Evolutionary conservation across 1,140 invertebrate species (phyloP).

Genomic region (Triops longicaudatus): DNA sequence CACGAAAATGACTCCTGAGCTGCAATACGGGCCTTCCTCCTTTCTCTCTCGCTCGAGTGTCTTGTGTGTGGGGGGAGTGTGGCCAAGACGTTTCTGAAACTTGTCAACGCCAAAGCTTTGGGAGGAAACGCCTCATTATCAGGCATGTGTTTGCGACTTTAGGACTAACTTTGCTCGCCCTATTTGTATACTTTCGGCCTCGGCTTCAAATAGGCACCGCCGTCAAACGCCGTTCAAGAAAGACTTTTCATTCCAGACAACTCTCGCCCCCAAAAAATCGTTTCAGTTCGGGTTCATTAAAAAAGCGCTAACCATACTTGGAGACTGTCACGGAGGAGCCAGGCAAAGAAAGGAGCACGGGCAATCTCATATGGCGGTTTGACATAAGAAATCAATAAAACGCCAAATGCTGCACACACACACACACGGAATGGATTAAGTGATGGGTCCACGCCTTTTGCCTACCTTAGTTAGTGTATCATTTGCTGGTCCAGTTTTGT

Average conservation of each 20-base stretch:
- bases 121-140: constrained; percentile 14
- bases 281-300: too few relatives aligned
- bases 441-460: too few relatives aligned
- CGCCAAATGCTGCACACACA: too few relatives aligned
- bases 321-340: too few relatives aligned
- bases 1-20: neutral
- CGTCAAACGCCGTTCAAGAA: neutral
- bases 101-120: constrained; percentile 1
- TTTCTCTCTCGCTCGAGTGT: neutral
- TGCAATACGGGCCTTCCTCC: neutral
- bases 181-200: constrained; percentile 3
- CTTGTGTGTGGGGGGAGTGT: neutral
- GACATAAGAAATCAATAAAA: too few relatives aligned
- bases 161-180: constrained; percentile 6
- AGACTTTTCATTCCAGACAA: neutral
- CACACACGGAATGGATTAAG: too few relatives aligned
- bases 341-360: too few relatives aligned
- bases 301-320: too few relatives aligned
- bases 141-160: constrained; percentile 3
- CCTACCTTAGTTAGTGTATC: too few relatives aligned
- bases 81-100: neutral
- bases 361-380: too few relatives aligned
- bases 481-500: too few relatives aligned
- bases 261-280: too few relatives aligned
- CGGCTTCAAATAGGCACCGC: neutral